These are phyloP conservation scores for Alectura lathami DNA, from an alignment of 2,113 vertebrate genomes.

Conservation along the genomic window DNA sequence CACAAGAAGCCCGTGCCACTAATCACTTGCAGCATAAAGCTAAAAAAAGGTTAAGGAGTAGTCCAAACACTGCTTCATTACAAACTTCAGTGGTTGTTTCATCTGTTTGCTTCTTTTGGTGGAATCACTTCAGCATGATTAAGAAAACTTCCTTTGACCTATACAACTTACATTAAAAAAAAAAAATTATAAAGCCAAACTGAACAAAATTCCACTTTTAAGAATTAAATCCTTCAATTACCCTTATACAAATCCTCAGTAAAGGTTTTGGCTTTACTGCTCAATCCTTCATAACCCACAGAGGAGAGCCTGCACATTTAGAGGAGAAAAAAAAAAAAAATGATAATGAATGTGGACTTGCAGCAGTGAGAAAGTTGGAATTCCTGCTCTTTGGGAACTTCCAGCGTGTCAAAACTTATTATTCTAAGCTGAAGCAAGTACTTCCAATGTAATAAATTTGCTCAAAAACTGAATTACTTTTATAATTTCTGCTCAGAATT, in stretches of 20 bases:
- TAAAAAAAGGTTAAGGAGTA: background rate
- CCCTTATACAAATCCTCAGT: conserved; percentile 45
- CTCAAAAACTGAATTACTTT: background rate
- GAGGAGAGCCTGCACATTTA: conserved; percentile 35
- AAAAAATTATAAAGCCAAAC: conserved; percentile 8
- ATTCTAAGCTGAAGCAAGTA: conserved; percentile 41
- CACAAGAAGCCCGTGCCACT: background rate
- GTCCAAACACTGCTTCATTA: background rate
- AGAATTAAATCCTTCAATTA: conserved; percentile 62
- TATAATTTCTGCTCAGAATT: background rate
- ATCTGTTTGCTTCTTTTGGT: background rate
- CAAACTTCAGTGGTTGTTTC: background rate
- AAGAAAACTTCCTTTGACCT: conserved; percentile 38
- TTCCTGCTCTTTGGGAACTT: conserved; percentile 59
- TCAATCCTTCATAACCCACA: conserved; percentile 59
- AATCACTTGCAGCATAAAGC: conserved; percentile 25
- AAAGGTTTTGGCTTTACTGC: conserved; percentile 54
- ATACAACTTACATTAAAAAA: background rate
- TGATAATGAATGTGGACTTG: conserved; percentile 57
- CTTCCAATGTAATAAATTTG: conserved; percentile 43
- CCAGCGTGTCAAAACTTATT: conserved; percentile 56
- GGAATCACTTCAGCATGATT: background rate
- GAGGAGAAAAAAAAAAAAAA: conserved; percentile 42
- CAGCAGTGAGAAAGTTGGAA: conserved; percentile 60
- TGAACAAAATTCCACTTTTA: conserved; percentile 24